Base-by-base conservation (phyloP, 1,140 invertebrate species). In the Parapsyche elsis region DNA sequence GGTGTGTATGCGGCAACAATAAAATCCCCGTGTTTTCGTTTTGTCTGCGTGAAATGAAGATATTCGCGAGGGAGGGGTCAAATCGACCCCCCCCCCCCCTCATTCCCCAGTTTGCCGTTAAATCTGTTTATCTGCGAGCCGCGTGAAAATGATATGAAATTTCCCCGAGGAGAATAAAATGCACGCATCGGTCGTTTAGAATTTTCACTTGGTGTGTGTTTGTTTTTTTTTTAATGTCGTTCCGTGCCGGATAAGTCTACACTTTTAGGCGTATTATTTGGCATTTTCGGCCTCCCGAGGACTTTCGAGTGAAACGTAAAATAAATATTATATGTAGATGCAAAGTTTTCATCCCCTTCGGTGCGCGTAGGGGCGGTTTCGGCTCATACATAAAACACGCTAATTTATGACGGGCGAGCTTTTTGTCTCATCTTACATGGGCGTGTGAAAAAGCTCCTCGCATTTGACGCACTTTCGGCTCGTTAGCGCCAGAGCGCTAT, bases 81-180 rank as follows among this genome's bases (percentile, higher is more conserved):
- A 38, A 38, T 7, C 30, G 30, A 38, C 30, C 30, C 30, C 30
- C 30, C 30, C 7, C 7, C 7, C 30, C 30, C 30, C n/a, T n/a
- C 30, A 38, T 1, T 7, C 1, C 2, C 30, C 30, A 38, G 30
- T 38, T 38, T 38, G 30, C 30, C 7, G 16, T 21, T 16, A 75
- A 75, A 75, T 75, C 73, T 75, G 73, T 75, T 75, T 75, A 75
- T 75, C 73, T 57, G 24, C 44, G 10, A 53, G 61, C 46, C 21
- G 49, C 24, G 38, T 57, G 49, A 30, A 53, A 57, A 75, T 75
- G 53, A 75, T 75, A 75, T 57, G 73, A 75, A 73, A 75, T 75
- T 75, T 75, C 73, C 74, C 81, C 78, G 71, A 19, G 44, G 75
- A 71, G 80, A 76, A 82, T 82, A 82, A 82, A 82, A 82, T 80